A percentile compares a stretch with the other conserved stretches of the same genome.
These are phyloP conservation scores for Bombus ignitus DNA, from an alignment of 1,140 invertebrate genomes.

Conservation along the genomic window DNA sequence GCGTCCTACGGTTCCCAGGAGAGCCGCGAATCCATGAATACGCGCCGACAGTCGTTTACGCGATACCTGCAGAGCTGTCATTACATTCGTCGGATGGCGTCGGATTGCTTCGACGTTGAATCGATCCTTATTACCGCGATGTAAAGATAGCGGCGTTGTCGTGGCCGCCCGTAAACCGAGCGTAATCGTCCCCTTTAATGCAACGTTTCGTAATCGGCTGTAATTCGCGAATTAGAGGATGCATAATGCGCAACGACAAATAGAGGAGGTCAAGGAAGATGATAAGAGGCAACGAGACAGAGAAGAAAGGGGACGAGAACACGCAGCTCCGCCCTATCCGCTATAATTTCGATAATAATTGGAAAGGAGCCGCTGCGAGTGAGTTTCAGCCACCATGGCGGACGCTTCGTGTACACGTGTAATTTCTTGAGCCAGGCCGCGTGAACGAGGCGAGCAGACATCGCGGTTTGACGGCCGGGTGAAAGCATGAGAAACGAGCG, in stretches of 20 bases:
- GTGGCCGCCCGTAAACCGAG: not conserved
- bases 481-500: slow-evolving; percentile 73
- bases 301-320: not conserved
- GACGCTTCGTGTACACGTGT: not conserved
- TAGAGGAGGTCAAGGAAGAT: not conserved
- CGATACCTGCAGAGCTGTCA: not conserved
- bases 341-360: slow-evolving; percentile 24
- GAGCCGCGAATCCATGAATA: not conserved
- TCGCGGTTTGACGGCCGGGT: slow-evolving; percentile 63
- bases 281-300: not conserved
- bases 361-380: not conserved
- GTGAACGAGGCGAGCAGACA: slow-evolving; percentile 37
- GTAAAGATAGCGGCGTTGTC: not conserved
- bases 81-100: not conserved
- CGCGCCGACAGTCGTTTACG: not conserved
- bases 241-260: not conserved
- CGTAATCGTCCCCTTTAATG: too few relatives aligned
- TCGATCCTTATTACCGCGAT: slow-evolving; percentile 25
- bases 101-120: not conserved
- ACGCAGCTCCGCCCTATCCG: not conserved
- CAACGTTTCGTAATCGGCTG: not conserved
- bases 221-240: slow-evolving; percentile 27
- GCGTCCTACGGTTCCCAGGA: not conserved
- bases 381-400: slow-evolving; percentile 9
- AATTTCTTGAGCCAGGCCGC: slow-evolving; percentile 43